phyloP scores from a whole-genome alignment of 2,888 invertebrate species.

The Pterostichus niger region DNA sequence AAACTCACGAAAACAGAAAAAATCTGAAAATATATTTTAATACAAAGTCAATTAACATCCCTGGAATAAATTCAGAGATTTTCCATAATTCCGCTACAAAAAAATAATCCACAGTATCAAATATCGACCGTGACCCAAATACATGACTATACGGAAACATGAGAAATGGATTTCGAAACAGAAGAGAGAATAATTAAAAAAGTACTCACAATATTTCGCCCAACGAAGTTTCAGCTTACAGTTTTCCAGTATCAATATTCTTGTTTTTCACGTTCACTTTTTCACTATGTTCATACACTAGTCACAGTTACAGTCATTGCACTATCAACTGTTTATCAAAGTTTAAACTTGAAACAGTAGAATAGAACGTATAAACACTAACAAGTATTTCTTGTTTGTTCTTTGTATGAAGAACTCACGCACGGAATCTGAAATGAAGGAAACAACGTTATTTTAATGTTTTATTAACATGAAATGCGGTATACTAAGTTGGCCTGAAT shows the following conservation, averaged over 20 bases:
- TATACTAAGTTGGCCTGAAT: too few relatives aligned
- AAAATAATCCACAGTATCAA: slow-evolving; percentile 23
- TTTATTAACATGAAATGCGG: slow-evolving; percentile 4
- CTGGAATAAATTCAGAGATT: too few relatives aligned
- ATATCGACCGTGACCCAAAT: neutral
- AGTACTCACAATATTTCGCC: slow-evolving; percentile 9
- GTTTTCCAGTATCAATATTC: neutral
- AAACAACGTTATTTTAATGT: slow-evolving; percentile 14
- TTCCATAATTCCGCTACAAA: neutral
- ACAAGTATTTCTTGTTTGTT: slow-evolving; percentile 11
- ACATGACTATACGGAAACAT: neutral
- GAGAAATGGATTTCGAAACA: slow-evolving; percentile 28
- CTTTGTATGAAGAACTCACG: slow-evolving; percentile 2
- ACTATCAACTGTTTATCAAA: slow-evolving; percentile 24
- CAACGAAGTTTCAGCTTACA: neutral
- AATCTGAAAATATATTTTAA: too few relatives aligned
- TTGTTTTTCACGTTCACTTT: neutral
- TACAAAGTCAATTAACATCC: too few relatives aligned
- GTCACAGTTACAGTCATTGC: neutral
- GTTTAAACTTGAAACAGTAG: too few relatives aligned
- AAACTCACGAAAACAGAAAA: too few relatives aligned
- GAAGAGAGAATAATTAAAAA: slow-evolving; percentile 27
- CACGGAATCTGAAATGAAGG: slow-evolving; percentile 32
- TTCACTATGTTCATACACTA: slow-evolving; percentile 9
- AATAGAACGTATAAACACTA: slow-evolving; percentile 11